Conservation (phyloP, 2,113 vertebrate species). For the Hydropotes inermis region DNA sequence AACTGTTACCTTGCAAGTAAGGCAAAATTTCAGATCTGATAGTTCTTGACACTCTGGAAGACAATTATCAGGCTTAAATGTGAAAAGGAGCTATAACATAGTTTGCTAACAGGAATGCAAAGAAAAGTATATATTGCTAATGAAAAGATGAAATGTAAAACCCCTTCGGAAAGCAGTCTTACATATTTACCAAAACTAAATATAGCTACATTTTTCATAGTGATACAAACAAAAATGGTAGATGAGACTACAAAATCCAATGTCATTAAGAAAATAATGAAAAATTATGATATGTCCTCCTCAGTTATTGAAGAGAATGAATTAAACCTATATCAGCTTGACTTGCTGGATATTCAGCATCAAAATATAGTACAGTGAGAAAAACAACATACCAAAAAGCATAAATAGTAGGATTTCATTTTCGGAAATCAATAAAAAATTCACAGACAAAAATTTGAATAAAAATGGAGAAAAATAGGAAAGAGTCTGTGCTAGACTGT, state of each 20-base stretch:
- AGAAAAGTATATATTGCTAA: neutral
- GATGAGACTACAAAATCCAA: neutral
- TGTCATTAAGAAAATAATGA: neutral
- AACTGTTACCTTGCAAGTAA: neutral
- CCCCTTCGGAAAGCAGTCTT: neutral
- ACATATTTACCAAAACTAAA: neutral
- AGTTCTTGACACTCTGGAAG: neutral
- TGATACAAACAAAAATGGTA: neutral
- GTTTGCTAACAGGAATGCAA: neutral
- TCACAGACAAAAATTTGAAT: neutral
- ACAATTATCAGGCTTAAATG: neutral
- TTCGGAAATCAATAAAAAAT: neutral
- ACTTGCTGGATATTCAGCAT: neutral
- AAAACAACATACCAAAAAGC: neutral
- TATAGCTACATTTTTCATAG: neutral
- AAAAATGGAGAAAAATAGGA: neutral
- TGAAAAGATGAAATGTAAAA: slow-evolving; percentile 1
- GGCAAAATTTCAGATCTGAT: neutral
- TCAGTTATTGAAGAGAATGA: neutral
- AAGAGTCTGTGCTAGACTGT: neutral
- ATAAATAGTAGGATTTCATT: neutral
- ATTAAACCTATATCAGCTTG: neutral
- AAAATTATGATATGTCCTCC: neutral
- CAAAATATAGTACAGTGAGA: neutral
- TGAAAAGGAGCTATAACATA: neutral